Evolutionary conservation across 2,888 invertebrate genomes (phyloP), one percentile per base, ranked within the genome.

Genomic region (Augochlorella aurata): DNA sequence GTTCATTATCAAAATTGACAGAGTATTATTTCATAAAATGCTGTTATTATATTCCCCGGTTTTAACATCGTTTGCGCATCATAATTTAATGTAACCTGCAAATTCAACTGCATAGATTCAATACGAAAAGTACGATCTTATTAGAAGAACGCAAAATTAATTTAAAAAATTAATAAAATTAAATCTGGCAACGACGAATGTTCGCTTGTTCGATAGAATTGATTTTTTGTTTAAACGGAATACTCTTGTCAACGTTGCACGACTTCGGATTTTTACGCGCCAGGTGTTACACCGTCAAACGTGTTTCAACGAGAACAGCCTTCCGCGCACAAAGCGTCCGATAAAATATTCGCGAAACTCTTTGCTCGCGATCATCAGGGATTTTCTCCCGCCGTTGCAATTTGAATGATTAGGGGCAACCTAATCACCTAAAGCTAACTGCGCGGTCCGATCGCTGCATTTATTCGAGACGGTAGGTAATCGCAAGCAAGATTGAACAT

Each of bases 381-480:
- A 3, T 10, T 10, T 38, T 24, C 12, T 58, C 0, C 50, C 47
- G 47, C 14, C 18, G 24, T 58, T 58, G 24, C 38, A 63, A 63
- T 63, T 63, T 63, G 18, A 10, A 63, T 63, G 18, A 63, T 38
- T 18, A 63, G 4, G 29, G 29, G 7, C 8, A 29, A 8, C 29
- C 29, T 61, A 63, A 63, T 63, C 18, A 44, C 38, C 18, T 4
- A 10, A 63, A 18, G 10, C 38, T 38, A 18, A n/a, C 29, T 38
- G 10, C 38, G 14, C 54, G 21, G 14, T 38, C 29, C 9, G n/a
- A 38, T 63, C 10, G 63, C 63, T n/a, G 18, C 18, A n/a, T 63
- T 63, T 63, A 63, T 63, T 63, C 38, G 8, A 63, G 38, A 63
- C 18, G 63, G 38, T 63, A 38, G 16, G 9, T 63, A 63, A 63